Conservation (phyloP, 2,797 vertebrate species). For the Leptodactylus fallax region DNA sequence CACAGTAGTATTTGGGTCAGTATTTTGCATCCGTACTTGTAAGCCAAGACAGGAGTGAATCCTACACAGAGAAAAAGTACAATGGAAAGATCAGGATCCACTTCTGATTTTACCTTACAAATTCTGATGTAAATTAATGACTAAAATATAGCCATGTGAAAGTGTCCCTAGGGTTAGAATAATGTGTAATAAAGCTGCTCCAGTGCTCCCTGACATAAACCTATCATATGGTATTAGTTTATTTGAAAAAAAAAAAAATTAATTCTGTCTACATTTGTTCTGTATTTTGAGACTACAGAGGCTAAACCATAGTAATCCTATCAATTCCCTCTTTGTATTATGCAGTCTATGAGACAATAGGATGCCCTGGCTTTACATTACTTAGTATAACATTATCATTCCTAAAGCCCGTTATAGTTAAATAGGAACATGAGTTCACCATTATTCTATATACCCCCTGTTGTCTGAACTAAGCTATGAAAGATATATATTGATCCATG, state of each 20-base stretch:
- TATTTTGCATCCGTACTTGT: background rate
- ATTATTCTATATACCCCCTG: background rate
- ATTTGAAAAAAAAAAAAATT: background rate
- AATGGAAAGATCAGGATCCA: too few relatives aligned
- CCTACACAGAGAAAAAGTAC: too few relatives aligned
- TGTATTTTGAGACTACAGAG: background rate
- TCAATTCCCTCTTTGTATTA: background rate
- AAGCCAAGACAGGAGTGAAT: background rate
- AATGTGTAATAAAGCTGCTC: background rate
- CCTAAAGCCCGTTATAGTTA: background rate
- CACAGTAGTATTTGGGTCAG: background rate
- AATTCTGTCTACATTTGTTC: background rate
- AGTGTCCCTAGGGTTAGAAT: background rate
- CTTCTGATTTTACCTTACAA: background rate
- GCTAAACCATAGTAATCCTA: conserved; percentile 7
- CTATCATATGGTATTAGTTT: background rate
- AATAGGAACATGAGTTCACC: background rate
- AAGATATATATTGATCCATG: background rate
- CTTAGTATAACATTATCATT: conserved; percentile 7
- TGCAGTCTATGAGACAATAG: background rate
- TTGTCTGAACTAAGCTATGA: conserved; percentile 13
- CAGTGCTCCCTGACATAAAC: background rate
- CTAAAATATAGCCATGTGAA: background rate
- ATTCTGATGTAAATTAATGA: background rate
- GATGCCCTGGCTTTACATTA: conserved; percentile 22